phyloP scores from a whole-genome alignment of 2,113 vertebrate species.

The Spea multiplicata region DNA sequence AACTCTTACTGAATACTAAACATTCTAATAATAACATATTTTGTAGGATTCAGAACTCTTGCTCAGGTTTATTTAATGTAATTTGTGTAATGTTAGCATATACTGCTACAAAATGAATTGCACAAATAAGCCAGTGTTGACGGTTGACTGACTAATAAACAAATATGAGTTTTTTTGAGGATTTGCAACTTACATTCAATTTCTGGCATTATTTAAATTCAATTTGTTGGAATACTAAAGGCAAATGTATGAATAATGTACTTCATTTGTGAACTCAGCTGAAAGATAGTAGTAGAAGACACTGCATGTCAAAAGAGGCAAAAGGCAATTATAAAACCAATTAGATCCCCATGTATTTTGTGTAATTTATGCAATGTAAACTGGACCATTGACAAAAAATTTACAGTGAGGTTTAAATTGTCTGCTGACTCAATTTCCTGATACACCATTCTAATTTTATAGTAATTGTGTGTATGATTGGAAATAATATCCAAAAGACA shows the following conservation, averaged over 20 bases:
- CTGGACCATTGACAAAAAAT: slow-evolving; percentile 9
- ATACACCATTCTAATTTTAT: background rate
- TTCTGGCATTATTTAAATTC: slow-evolving; percentile 38
- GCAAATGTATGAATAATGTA: slow-evolving; percentile 26
- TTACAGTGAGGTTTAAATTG: background rate
- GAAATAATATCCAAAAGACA: background rate
- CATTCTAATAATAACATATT: slow-evolving; percentile 1
- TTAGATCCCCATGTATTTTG: slow-evolving; percentile 31
- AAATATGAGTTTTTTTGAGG: slow-evolving; percentile 1
- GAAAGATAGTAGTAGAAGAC: slow-evolving; percentile 17
- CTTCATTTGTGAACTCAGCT: slow-evolving; percentile 22
- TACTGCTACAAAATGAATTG: background rate
- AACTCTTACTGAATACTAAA: slow-evolving; percentile 11
- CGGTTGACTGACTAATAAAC: background rate
- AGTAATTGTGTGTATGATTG: background rate
- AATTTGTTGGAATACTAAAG: slow-evolving; percentile 18
- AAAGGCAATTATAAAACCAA: slow-evolving; percentile 45
- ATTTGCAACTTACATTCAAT: slow-evolving; percentile 9
- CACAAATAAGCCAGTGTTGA: slow-evolving; percentile 14
- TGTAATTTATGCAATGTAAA: slow-evolving; percentile 19
- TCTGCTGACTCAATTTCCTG: slow-evolving; percentile 4
- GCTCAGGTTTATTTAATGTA: background rate
- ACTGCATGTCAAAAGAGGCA: slow-evolving; percentile 23
- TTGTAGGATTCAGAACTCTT: background rate
- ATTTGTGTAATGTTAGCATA: slow-evolving; percentile 13